Evolutionary conservation across 2,113 vertebrate genomes (phyloP), one percentile per base, ranked within the genome.

Genomic region (Larimichthys crocea): DNA sequence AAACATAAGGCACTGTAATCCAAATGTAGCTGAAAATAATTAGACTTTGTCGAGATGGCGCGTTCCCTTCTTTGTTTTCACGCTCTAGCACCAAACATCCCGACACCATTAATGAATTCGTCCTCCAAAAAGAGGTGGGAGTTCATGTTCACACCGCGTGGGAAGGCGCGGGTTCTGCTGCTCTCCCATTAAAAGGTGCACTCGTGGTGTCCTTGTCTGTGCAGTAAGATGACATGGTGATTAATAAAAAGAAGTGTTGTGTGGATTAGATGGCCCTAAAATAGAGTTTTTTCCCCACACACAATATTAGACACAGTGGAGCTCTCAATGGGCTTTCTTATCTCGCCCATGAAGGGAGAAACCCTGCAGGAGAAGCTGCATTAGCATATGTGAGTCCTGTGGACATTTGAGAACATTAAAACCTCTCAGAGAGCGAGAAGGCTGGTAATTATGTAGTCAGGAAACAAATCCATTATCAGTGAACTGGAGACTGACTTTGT

Each of bases 371-470:
- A 40, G 57, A 80, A 86, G 75, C 17, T 11, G 10, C 71, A 66
- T 89, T 79, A 69, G 74, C 53, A 29, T 50, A 16, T 26, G 7
- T 35, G 19, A 78, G 66, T 74, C 62, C 40, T 46, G 73, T 74
- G 62, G 19, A 80, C 52, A 74, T 74, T 67, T 76, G 40, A 73
- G 50, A 74, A 71, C 70, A 80, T 88, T 35, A 70, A 79, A 82
- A 69, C 46, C 42, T 22, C 29, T 50, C 40, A 17, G 10, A 77
- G 48, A 56, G 60, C 42, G 52, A 62, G 20, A 59, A 61, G 22
- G 53, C 56, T 74, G 67, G 67, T 80, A 83, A 85, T 75, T 73
- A 80, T 77, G 44, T 46, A 53, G 46, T 50, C 64, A 15, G 83
- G 76, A 76, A 82, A 82, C 53, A 31, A 55, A 62, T 79, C 49